These are phyloP conservation scores for Drosophila pseudoobscura DNA, from an alignment of 1,140 invertebrate species.

Conservation along the genomic window DNA sequence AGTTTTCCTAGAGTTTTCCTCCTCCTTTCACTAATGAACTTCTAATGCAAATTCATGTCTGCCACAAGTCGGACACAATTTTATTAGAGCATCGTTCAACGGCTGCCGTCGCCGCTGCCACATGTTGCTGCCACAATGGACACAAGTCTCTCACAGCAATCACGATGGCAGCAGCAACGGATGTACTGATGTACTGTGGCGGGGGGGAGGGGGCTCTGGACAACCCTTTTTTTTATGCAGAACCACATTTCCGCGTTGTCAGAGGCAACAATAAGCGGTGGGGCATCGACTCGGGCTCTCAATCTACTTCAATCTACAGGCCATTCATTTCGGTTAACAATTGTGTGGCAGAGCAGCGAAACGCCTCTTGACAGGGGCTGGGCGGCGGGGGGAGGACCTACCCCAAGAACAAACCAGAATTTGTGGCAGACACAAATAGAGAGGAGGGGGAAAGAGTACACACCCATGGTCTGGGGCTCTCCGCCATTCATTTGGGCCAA, in stretches of 20 bases:
- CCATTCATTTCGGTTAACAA: slow-evolving; percentile 43
- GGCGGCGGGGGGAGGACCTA: slow-evolving; percentile 40
- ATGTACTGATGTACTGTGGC: slow-evolving; percentile 53
- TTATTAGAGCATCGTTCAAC: slow-evolving; percentile 52
- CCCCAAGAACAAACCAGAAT: slow-evolving; percentile 45
- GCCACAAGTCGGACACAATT: slow-evolving; percentile 45
- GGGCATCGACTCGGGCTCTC: slow-evolving; percentile 48
- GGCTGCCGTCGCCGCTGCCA: slow-evolving; percentile 13
- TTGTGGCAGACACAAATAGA: not conserved
- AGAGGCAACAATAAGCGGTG: slow-evolving; percentile 56
- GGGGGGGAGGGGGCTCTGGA: slow-evolving; percentile 23
- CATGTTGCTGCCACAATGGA: slow-evolving; percentile 44
- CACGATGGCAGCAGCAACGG: slow-evolving; percentile 42
- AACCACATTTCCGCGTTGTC: slow-evolving; percentile 77
- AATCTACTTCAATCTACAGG: slow-evolving; percentile 64
- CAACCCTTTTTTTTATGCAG: slow-evolving; percentile 64
- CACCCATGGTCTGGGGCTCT: slow-evolving; percentile 2
- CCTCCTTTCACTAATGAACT: slow-evolving; percentile 68
- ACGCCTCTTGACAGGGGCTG: not conserved
- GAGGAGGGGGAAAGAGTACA: not conserved
- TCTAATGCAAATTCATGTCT: slow-evolving; percentile 71
- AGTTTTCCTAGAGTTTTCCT: slow-evolving; percentile 13
- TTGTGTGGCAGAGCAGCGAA: slow-evolving; percentile 12
- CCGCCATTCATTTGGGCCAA: slow-evolving; percentile 63
- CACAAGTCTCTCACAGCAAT: slow-evolving; percentile 34